phyloP scores from a whole-genome alignment of 2,797 vertebrate genomes.

The Malurus splendens region DNA sequence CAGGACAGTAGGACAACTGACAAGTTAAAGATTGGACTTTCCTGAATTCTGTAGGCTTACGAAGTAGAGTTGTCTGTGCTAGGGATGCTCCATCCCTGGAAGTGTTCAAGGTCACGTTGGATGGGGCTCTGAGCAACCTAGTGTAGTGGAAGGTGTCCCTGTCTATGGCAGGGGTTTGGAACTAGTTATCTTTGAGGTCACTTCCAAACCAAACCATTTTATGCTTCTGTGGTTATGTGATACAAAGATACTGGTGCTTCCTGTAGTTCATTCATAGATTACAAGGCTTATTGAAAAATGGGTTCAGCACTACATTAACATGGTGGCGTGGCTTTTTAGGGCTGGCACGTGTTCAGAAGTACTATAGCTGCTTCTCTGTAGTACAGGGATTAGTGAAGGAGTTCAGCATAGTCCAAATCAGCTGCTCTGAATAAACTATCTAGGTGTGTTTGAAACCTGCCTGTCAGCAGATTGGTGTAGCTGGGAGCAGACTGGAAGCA shows the following conservation, averaged over 20 bases:
- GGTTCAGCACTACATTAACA: neutral
- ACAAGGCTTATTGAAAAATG: neutral
- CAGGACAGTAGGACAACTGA: neutral
- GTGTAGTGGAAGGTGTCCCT: neutral
- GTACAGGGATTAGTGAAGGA: neutral
- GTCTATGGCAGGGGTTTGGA: neutral
- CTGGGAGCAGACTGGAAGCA: neutral
- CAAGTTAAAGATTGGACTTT: neutral
- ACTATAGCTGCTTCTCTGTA: neutral
- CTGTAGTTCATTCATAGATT: neutral
- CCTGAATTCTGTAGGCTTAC: neutral
- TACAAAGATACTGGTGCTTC: neutral
- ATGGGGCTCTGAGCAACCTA: neutral
- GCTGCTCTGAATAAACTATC: neutral
- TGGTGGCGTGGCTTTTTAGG: neutral
- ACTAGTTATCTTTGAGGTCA: neutral
- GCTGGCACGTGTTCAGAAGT: neutral
- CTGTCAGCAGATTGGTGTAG: neutral
- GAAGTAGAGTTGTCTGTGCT: neutral
- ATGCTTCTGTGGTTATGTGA: neutral
- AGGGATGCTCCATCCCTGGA: neutral
- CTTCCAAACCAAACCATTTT: neutral
- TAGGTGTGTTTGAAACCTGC: neutral
- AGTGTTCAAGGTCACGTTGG: neutral
- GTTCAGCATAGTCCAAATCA: neutral